Base-by-base conservation (phyloP, 2,888 invertebrate genomes). In the Sarcophaga variegata region DNA sequence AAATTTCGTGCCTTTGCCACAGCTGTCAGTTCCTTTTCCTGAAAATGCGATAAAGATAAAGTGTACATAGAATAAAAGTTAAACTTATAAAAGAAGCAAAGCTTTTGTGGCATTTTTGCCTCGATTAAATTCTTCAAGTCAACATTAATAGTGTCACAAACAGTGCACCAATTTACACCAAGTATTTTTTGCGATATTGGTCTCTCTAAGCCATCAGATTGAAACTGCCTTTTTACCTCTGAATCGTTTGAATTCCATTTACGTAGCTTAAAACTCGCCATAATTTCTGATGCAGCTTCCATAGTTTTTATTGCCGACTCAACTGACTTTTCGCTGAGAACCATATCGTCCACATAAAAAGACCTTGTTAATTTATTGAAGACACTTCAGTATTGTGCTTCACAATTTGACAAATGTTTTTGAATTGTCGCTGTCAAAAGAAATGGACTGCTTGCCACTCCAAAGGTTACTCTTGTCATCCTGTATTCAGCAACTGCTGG, bases 181-280 rank as follows among this genome's bases (percentile, higher is more conserved):
- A 88, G 72, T n/a, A 88, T 82, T 70, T 25, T 25, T 25, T 25
- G 25, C 2, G 2, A 25, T 25, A 25, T 88, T 70, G 45, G 76
- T 60, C 22, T 12, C 67, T 78, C 79, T 79, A 66, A n/a, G 1
- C 20, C 79, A 71, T 79, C 70, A 79, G 27, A 63, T 22, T 37
- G 63, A 71, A 79, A 71, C 54, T 71, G 49, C 37, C 37, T 78
- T 47, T 47, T 78, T 63, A 78, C 62, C 3, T 64, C 49, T 14
- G 37, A 6, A 20, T 71, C 60, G 64, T 85, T 83, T 54, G 84
- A 75, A 78, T 85, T 88, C 87, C 85, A 88, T 72, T 89, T 88
- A 45, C 88, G 75, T 62, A 88, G 62, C 25, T 85, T 82, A 63
- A 88, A 86, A 74, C 70, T 78, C 12, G 27, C 63, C 85, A 88